Evolutionary conservation across 2,113 vertebrate genomes (phyloP).

Genomic region (Verasper variegatus): DNA sequence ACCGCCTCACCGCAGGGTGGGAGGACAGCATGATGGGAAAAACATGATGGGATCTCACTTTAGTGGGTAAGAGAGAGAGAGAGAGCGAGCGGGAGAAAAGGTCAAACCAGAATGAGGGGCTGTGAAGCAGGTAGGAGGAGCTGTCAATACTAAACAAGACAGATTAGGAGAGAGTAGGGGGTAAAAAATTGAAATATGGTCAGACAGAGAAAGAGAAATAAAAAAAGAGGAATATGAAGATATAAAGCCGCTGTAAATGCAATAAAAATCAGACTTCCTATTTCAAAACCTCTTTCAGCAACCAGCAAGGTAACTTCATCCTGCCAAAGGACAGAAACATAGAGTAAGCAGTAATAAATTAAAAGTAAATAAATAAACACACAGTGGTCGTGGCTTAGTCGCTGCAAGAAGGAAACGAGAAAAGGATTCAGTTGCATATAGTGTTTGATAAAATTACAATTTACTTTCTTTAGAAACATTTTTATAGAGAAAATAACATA

Average conservation of each 20-base stretch:
- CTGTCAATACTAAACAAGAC: conserved; percentile 18
- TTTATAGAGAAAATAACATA: background rate
- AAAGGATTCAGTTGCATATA: background rate
- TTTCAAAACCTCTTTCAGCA: conserved; percentile 28
- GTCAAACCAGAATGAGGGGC: conserved; percentile 38
- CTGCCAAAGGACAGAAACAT: conserved; percentile 7
- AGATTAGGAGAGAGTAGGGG: conserved; percentile 33
- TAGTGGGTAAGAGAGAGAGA: conserved; percentile 51
- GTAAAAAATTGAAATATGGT: conserved; percentile 53
- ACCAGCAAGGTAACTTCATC: background rate
- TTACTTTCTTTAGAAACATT: background rate
- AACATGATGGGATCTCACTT: conserved; percentile 74
- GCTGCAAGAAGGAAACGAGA: background rate
- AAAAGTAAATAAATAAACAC: background rate
- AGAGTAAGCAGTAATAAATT: conserved; percentile 7
- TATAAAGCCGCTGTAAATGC: conserved; percentile 34
- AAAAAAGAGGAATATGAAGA: conserved; percentile 41
- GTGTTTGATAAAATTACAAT: background rate
- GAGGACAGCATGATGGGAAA: conserved; percentile 77
- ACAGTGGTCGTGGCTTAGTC: background rate
- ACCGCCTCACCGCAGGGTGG: conserved; percentile 69
- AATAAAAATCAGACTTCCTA: conserved; percentile 36
- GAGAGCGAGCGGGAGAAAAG: conserved; percentile 13
- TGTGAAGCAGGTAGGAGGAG: conserved; percentile 36
- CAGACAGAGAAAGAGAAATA: conserved; percentile 26